Base-by-base conservation (phyloP, 2,113 vertebrate genomes). In the Nannobrachium achirus region DNA sequence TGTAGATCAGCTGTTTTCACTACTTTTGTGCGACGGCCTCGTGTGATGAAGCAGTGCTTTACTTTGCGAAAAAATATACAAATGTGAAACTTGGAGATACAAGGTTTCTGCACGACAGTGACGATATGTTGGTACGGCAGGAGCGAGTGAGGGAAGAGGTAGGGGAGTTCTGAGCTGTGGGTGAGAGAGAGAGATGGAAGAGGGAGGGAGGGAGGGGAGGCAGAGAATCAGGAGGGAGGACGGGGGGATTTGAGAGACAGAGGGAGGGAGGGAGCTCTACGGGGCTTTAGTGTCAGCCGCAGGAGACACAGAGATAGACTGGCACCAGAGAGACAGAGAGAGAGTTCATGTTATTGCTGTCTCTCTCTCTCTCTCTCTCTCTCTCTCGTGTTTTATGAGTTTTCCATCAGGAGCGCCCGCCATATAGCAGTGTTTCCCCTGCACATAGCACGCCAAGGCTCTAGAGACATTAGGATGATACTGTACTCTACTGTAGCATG, bases 291-390 rank as follows among this genome's bases (percentile, higher is more conserved):
- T 82, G 82, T 86, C 82, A 77, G 61, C 71, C 69, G 63, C 75
- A 58, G 73, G 72, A 85, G 84, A 84, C 80, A 74, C 69, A 72
- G 69, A 84, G 86, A 82, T 85, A 81, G 81, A 88, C 79, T 86
- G 86, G 88, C 84, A 86, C 86, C 81, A 72, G 70, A 70, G 63
- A 53, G 11, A 14, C 40, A 41, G 62, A 74, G 61, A 64, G 6
- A 82, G 76, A 80, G 70, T 59, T 50, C 2, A 19, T 81, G 84
- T 84, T 83, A 76, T 83, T 86, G 81, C 81, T 86, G 74, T 33
- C 25, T 33, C 25, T 33, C 25, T 33, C 25, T 33, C 25, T 33
- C 25, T 33, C 25, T 33, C 25, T 33, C 25, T 33, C 25, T 33
- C 25, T 33, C 63, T 46, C 53, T 79, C 66, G 78, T 72, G 64